A percentile compares a stretch with the other conserved stretches of the same genome.
phyloP scores from a whole-genome alignment of 1,140 invertebrate genomes.

The Bicyclus anynana region DNA sequence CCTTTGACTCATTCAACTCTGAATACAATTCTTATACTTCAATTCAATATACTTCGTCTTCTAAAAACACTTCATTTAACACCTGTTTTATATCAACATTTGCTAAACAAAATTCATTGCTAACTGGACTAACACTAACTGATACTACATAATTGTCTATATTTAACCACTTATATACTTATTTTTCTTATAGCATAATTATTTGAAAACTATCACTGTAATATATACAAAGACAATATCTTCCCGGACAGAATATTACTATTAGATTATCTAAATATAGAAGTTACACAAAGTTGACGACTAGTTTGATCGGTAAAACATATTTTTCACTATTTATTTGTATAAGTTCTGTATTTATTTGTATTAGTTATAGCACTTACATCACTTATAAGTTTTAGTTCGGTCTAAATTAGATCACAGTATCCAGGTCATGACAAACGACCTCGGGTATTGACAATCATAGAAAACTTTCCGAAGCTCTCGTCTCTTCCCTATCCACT shows the following conservation, averaged over 20 bases:
- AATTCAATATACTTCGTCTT: too few species aligned
- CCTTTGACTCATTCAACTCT: too few species aligned
- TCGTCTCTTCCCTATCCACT: conserved; percentile 76
- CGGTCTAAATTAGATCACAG: conserved; percentile 76
- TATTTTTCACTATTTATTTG: conserved; percentile 30
- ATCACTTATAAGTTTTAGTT: conserved; percentile 40
- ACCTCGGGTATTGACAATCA: conserved; percentile 76
- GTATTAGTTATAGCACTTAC: conserved; percentile 42
- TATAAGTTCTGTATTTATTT: conserved; percentile 28
- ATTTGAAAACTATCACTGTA: not conserved
- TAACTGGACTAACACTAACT: conserved; percentile 4
- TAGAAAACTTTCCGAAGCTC: conserved; percentile 79
- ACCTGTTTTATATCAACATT: too few species aligned
- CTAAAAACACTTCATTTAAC: too few species aligned
- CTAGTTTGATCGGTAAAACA: conserved; percentile 46
- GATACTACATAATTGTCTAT: conserved; percentile 10
- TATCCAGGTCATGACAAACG: conserved; percentile 65
- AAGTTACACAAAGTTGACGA: conserved; percentile 34
- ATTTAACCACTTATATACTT: too few species aligned
- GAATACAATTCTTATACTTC: too few species aligned
- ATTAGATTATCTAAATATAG: conserved; percentile 9
- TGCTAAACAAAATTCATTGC: too few species aligned
- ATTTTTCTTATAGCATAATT: not conserved
- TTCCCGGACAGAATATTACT: conserved; percentile 12
- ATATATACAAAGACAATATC: conserved; percentile 7